A percentile compares a stretch with the other conserved stretches of the same genome.
Conservation (phyloP, 2,888 invertebrate genomes). For the Clanis bilineata region DNA sequence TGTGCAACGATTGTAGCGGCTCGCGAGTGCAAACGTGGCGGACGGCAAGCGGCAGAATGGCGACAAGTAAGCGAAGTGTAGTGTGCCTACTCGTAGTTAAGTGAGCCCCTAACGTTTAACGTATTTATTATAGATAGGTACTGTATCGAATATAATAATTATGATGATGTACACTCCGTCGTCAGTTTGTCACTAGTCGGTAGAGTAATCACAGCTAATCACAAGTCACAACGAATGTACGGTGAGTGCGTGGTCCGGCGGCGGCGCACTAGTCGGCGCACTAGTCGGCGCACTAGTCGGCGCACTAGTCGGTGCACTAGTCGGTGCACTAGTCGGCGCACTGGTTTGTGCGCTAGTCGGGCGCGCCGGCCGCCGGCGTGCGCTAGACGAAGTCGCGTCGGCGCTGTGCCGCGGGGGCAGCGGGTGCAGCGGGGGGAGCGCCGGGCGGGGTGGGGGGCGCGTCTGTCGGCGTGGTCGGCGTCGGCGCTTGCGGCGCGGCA, state of each 20-base stretch:
- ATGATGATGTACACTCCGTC: no score
- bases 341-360: slow-evolving; percentile 36
- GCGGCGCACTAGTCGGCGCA: no score
- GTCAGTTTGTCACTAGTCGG: no score
- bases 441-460: slow-evolving; percentile 28
- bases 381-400: slow-evolving; percentile 57
- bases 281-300: no score
- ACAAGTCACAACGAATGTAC: no score
- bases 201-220: no score
- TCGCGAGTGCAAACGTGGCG: background rate
- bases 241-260: background rate
- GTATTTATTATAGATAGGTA: no score
- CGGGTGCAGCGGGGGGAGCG: slow-evolving; percentile 28
- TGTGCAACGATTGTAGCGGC: no score
- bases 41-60: background rate
- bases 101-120: slow-evolving; percentile 25
- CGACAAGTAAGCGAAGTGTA: slow-evolving; percentile 27
- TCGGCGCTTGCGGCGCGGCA: slow-evolving; percentile 61
- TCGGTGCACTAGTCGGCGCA: no score
- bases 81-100: slow-evolving; percentile 30
- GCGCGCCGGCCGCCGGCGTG: slow-evolving; percentile 50
- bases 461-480: slow-evolving; percentile 52
- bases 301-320: no score
- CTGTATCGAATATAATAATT: background rate
- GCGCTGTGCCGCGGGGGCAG: slow-evolving; percentile 38